Evolutionary conservation across 1,140 invertebrate genomes (phyloP).

Genomic region (Drosophila grimshawi): DNA sequence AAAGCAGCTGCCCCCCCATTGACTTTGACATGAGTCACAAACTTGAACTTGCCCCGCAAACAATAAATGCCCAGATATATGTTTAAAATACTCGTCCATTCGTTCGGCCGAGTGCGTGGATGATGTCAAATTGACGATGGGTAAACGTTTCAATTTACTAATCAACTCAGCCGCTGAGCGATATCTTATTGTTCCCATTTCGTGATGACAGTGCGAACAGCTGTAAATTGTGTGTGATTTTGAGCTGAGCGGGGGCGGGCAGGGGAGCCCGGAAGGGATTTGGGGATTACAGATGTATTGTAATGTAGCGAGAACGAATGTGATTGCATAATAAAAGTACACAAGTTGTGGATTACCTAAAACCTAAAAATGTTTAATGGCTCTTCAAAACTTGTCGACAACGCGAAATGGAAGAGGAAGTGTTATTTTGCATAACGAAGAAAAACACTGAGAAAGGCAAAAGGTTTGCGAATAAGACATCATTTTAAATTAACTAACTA

Average conservation of each 20-base stretch:
- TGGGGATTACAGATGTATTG: conserved; percentile 16
- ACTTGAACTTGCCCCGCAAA: conserved; percentile 65
- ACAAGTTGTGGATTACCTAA: neutral
- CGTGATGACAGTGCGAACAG: conserved; percentile 38
- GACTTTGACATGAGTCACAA: conserved; percentile 66
- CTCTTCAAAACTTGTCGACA: neutral
- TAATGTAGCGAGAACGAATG: neutral
- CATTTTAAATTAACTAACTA: too few relatives aligned
- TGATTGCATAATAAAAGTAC: conserved; percentile 11
- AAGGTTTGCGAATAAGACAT: too few relatives aligned
- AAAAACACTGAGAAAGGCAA: too few relatives aligned
- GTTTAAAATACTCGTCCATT: conserved; percentile 4
- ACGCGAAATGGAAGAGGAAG: neutral
- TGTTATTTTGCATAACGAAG: too few relatives aligned
- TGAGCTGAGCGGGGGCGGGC: neutral
- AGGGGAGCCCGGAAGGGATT: conserved; percentile 20
- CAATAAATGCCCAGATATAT: conserved; percentile 32
- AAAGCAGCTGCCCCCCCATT: conserved; percentile 34
- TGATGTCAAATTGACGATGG: conserved; percentile 45
- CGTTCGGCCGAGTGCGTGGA: conserved; percentile 2
- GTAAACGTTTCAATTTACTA: conserved; percentile 48
- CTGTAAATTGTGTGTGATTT: conserved; percentile 21
- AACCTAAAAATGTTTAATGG: neutral
- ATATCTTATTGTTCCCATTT: conserved; percentile 16
- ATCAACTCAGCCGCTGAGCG: conserved; percentile 40